Evolutionary conservation across 2,797 vertebrate species (phyloP).

Genomic region (Sebastiscus tertius): DNA sequence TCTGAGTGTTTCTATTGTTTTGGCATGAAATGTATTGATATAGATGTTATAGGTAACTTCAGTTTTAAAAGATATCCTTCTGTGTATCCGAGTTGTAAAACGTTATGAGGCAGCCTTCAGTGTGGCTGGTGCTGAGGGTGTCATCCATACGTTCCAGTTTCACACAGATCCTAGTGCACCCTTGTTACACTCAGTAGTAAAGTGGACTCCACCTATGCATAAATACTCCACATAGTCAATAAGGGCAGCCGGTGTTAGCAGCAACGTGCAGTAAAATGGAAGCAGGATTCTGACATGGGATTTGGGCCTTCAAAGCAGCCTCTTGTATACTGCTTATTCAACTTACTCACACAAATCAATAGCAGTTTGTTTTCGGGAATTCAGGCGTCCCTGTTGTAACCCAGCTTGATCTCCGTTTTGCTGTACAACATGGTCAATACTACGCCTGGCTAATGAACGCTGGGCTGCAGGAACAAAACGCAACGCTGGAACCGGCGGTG

Average conservation of each 20-base stretch:
- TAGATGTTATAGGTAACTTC: background rate
- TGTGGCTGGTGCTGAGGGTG: background rate
- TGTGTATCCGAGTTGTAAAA: background rate
- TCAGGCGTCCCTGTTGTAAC: slow-evolving; percentile 51
- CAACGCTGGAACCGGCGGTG: slow-evolving; percentile 20
- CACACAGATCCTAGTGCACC: background rate
- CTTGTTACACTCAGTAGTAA: slow-evolving; percentile 6
- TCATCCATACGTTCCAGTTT: slow-evolving; percentile 11
- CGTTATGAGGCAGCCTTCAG: background rate
- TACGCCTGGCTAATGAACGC: slow-evolving; percentile 54
- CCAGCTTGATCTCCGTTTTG: slow-evolving; percentile 67
- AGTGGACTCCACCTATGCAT: slow-evolving; percentile 19
- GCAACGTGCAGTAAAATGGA: slow-evolving; percentile 41
- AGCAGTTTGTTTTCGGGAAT: slow-evolving; percentile 74
- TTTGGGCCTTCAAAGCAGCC: slow-evolving; percentile 43
- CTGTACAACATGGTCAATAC: slow-evolving; percentile 70
- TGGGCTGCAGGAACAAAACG: slow-evolving; percentile 44
- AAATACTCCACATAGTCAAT: slow-evolving; percentile 43
- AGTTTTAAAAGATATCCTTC: background rate
- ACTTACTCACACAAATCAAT: slow-evolving; percentile 68
- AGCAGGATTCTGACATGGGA: slow-evolving; percentile 38
- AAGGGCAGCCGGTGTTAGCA: slow-evolving; percentile 21
- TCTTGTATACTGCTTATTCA: slow-evolving; percentile 58
- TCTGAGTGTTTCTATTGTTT: background rate
- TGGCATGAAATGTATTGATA: background rate